Percentiles rank a stretch among this genome's conserved stretches.
These are phyloP conservation scores for Sycophila texana DNA, from an alignment of 2,888 invertebrate species.

Conservation along the genomic window DNA sequence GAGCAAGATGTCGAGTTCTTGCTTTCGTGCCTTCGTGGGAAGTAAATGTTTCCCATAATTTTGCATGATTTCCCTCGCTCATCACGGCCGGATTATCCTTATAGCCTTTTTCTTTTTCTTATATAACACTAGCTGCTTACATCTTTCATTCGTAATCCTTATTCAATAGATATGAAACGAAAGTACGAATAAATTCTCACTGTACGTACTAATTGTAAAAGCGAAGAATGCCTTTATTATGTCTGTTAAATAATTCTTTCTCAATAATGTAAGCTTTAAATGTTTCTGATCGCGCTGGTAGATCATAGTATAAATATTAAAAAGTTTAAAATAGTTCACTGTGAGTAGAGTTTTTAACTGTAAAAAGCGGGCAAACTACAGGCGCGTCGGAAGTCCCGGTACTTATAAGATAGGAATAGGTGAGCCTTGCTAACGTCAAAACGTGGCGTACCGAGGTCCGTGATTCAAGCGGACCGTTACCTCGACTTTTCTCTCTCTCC, in stretches of 20 bases:
- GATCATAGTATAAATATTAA: too few species aligned
- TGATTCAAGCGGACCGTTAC: conserved; percentile 27
- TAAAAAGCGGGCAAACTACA: conserved; percentile 21
- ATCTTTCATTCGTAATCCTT: conserved; percentile 19
- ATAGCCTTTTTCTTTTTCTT: conserved; percentile 1
- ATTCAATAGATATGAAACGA: conserved; percentile 1
- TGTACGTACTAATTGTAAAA: not conserved
- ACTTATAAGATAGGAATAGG: not conserved
- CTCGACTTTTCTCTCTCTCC: not conserved
- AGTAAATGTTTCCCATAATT: conserved; percentile 21
- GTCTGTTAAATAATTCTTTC: too few species aligned
- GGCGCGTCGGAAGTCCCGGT: not conserved
- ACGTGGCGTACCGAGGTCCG: not conserved
- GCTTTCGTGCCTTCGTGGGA: conserved; percentile 22
- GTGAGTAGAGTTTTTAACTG: conserved; percentile 28
- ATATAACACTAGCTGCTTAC: conserved; percentile 10
- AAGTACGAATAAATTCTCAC: not conserved
- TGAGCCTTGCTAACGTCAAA: conserved; percentile 7
- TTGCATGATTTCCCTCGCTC: conserved; percentile 30
- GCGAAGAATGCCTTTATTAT: too few species aligned
- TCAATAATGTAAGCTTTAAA: too few species aligned
- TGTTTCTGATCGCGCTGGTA: too few species aligned
- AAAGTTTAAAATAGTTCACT: not conserved
- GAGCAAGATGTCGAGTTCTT: too few species aligned
- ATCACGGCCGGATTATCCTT: conserved; percentile 19